These are phyloP conservation scores for Lutraria rhynchaena DNA, from an alignment of 1,140 invertebrate genomes.

Conservation along the genomic window DNA sequence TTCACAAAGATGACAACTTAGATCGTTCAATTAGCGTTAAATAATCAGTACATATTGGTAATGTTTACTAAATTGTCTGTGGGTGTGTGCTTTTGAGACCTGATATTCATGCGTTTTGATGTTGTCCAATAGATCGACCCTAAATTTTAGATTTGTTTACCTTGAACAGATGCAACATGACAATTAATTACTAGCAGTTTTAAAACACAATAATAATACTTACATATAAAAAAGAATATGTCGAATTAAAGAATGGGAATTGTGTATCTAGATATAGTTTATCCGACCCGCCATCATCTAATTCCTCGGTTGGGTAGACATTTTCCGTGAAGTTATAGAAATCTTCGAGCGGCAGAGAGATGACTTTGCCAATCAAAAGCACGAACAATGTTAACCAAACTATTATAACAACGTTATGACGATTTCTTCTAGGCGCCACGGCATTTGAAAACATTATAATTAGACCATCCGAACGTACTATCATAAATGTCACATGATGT, in stretches of 20 bases:
- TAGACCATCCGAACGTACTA: constrained; percentile 5
- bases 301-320: not conserved
- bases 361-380: not conserved
- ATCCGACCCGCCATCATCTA: constrained; percentile 16
- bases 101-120: too few relatives aligned
- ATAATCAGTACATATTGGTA: too few relatives aligned
- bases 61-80: too few relatives aligned
- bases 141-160: too few relatives aligned
- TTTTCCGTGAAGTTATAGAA: constrained; percentile 27
- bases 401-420: constrained; percentile 1
- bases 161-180: too few relatives aligned
- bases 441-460: constrained; percentile 46
- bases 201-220: constrained; percentile 32
- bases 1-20: too few relatives aligned
- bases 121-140: too few relatives aligned
- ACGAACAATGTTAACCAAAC: not conserved
- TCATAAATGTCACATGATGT: constrained; percentile 26
- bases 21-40: too few relatives aligned
- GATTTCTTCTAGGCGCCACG: constrained; percentile 11
- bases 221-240: constrained; percentile 19
- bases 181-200: too few relatives aligned
- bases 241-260: constrained; percentile 35
- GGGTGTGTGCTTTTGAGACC: too few relatives aligned
- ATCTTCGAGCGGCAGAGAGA: not conserved
- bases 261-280: not conserved